Percentiles rank a stretch among this genome's conserved stretches.
phyloP scores from a whole-genome alignment of 1,140 invertebrate species.

The Lutraria rhynchaena region DNA sequence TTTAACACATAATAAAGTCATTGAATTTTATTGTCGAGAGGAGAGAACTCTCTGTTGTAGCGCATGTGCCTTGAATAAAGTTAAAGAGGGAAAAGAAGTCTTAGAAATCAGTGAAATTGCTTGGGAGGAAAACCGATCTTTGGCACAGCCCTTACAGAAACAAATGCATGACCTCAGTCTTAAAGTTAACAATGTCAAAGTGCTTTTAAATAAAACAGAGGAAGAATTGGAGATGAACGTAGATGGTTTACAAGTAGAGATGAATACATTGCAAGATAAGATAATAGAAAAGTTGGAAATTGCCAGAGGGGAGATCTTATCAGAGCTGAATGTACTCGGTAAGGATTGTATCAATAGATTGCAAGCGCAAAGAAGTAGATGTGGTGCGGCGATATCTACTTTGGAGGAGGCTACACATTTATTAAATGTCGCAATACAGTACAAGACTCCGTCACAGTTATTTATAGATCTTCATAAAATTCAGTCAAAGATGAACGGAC shows the following conservation, averaged over 20 bases:
- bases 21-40: constrained; percentile 13
- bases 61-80: constrained; percentile 11
- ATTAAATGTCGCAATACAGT: neutral
- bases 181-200: neutral
- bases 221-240: neutral
- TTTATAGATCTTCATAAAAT: neutral
- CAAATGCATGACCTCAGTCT: neutral
- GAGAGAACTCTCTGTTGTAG: constrained; percentile 15
- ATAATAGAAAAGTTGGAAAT: neutral
- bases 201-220: constrained; percentile 6
- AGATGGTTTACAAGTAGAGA: neutral
- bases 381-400: neutral
- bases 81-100: constrained; percentile 14
- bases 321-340: neutral
- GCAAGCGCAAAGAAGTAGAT: neutral
- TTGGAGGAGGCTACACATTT: neutral
- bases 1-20: neutral
- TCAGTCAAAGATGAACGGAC: neutral
- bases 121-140: neutral
- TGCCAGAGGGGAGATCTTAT: neutral
- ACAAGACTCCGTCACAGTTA: neutral
- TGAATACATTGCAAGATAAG: neutral
- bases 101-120: constrained; percentile 7
- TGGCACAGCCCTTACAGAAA: neutral
- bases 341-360: neutral